A percentile compares a stretch with the other conserved stretches of the same genome.
Evolutionary conservation across 2,797 vertebrate genomes (phyloP).

Genomic region (Fistularia tabacaria): DNA sequence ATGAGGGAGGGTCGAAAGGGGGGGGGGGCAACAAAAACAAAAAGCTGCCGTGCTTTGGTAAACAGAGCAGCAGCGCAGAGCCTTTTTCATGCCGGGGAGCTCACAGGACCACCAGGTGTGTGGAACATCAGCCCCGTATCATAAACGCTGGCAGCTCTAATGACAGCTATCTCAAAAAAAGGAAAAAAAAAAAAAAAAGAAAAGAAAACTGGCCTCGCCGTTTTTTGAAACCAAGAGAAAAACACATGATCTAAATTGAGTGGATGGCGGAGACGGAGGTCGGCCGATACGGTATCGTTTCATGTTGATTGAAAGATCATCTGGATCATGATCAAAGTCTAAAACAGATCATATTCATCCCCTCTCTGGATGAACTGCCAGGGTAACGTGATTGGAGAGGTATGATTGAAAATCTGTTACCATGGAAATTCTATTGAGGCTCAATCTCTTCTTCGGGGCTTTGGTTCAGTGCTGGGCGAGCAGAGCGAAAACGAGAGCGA

Average conservation of each 20-base stretch:
- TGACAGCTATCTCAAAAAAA: no score
- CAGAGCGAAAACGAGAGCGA: conserved; percentile 10
- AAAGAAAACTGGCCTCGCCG: not conserved
- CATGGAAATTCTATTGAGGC: conserved; percentile 66
- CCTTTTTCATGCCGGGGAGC: conserved; percentile 13
- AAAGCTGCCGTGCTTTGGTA: conserved; percentile 28
- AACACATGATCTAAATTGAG: no score
- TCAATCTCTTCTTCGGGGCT: conserved; percentile 42
- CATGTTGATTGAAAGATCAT: conserved; percentile 55
- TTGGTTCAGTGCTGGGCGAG: conserved; percentile 28
- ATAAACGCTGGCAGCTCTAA: conserved; percentile 1
- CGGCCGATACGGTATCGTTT: conserved; percentile 30
- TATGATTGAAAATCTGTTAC: conserved; percentile 65
- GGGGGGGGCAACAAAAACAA: conserved; percentile 14
- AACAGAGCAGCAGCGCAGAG: not conserved
- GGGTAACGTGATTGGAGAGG: conserved; percentile 34
- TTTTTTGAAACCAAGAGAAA: not conserved
- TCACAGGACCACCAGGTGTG: conserved; percentile 1
- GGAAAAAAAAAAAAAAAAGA: no score
- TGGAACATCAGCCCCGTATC: not conserved
- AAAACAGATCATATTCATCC: conserved; percentile 34
- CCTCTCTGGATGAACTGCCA: conserved; percentile 25
- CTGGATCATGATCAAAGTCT: conserved; percentile 55
- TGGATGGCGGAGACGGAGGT: conserved; percentile 14
- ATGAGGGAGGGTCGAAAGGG: no score